Conservation (phyloP, 2,113 vertebrate species). For the Onychostoma macrolepis region DNA sequence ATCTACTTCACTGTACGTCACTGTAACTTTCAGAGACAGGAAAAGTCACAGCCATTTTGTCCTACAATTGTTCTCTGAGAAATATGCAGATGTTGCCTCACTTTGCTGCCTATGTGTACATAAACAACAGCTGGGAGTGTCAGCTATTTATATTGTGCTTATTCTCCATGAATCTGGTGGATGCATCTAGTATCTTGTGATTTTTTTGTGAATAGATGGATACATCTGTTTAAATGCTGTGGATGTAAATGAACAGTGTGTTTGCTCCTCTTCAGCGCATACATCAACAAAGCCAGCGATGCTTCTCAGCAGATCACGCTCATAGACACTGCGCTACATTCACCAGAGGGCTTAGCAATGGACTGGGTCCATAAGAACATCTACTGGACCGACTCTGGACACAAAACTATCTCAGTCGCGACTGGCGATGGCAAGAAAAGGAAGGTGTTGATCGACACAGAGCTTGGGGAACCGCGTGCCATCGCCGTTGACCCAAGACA, state of each 20-base stretch:
- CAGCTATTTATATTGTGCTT: slow-evolving; percentile 3
- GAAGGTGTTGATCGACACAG: slow-evolving; percentile 85
- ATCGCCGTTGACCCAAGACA: slow-evolving; percentile 92
- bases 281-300: slow-evolving; percentile 93
- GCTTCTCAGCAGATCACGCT: slow-evolving; percentile 86
- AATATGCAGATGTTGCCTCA: slow-evolving; percentile 29
- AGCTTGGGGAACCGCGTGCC: slow-evolving; percentile 91
- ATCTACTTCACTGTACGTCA: neutral
- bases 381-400: slow-evolving; percentile 98
- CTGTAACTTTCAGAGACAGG: neutral
- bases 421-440: slow-evolving; percentile 87
- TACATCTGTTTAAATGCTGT: slow-evolving; percentile 37
- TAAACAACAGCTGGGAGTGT: slow-evolving; percentile 40
- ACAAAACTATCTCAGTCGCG: slow-evolving; percentile 95
- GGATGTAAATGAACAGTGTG: slow-evolving; percentile 19
- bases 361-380: slow-evolving; percentile 98
- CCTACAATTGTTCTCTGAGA: slow-evolving; percentile 3
- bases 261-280: slow-evolving; percentile 78
- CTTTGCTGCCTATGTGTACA: neutral
- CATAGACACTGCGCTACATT: slow-evolving; percentile 88
- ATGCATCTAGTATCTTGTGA: neutral
- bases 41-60: slow-evolving; percentile 18
- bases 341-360: slow-evolving; percentile 92
- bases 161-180: slow-evolving; percentile 7
- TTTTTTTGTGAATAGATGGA: slow-evolving; percentile 37